A percentile compares a stretch with the other conserved stretches of the same genome.
Evolutionary conservation across 2,113 vertebrate species (phyloP).

Genomic region (Thalassoma bifasciatum): DNA sequence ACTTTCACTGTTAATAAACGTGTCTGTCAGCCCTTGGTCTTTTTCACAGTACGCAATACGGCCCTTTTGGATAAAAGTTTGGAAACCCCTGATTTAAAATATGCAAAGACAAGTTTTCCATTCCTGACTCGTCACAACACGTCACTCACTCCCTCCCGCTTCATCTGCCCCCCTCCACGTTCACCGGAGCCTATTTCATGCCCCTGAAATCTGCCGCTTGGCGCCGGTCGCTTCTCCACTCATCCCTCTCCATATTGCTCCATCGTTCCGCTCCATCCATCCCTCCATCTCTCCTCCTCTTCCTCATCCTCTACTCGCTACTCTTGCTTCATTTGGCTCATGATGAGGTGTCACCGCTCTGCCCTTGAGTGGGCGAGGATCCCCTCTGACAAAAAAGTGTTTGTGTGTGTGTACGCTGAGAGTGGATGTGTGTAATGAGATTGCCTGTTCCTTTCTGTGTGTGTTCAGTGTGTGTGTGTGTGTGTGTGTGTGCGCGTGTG

Average conservation of each 20-base stretch:
- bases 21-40: no score
- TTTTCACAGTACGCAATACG: no score
- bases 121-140: not conserved
- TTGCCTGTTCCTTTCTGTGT: slow-evolving; percentile 38
- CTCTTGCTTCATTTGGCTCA: slow-evolving; percentile 76
- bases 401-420: slow-evolving; percentile 41
- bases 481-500: not conserved
- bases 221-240: slow-evolving; percentile 35
- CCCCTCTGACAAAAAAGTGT: slow-evolving; percentile 63
- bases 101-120: not conserved
- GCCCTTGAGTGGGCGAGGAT: slow-evolving; percentile 75
- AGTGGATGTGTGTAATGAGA: slow-evolving; percentile 54
- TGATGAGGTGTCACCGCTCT: slow-evolving; percentile 76
- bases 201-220: slow-evolving; percentile 54
- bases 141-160: not conserved
- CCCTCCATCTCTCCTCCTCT: slow-evolving; percentile 58
- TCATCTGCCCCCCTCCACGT: slow-evolving; percentile 24
- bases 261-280: slow-evolving; percentile 66
- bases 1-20: no score
- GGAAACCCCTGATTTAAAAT: not conserved
- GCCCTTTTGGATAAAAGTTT: no score
- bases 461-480: slow-evolving; percentile 42
- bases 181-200: slow-evolving; percentile 58
- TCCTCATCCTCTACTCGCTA: slow-evolving; percentile 50
- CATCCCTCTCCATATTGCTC: slow-evolving; percentile 60